Base-by-base conservation (phyloP, 2,113 vertebrate genomes). In the Ophthalmolycus amberensis region DNA sequence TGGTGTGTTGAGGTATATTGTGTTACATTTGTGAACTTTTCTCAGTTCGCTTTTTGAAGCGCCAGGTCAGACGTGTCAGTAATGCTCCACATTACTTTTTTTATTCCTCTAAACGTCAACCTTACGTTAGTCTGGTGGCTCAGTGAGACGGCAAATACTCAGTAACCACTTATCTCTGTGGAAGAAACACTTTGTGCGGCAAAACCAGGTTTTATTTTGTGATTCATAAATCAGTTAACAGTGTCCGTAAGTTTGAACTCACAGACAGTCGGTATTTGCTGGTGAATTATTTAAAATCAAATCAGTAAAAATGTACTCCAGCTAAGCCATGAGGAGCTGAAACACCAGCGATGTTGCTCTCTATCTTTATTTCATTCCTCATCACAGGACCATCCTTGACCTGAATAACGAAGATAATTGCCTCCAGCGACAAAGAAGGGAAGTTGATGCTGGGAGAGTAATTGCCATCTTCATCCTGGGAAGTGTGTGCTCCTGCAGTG, bases 391-490 rank as follows among this genome's bases (percentile, higher is more conserved):
- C 75, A 73, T 80, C 85, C 85, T 85, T 93, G 91, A 89, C 89
- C 89, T 85, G 75, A 85, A 86, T 91, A 83, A 76, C 80, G 1
- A 50, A 34, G 82, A 69, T 80, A 67, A 90, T 77, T 82, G 85
- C 91, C 84, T 74, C 20, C 5, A 71, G 80, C 50, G 44, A 80
- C 59, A 81, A 70, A 75, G 76, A 58, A 76, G 68, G 71, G 63
- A 90, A 88, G 83, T 79, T 54, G 87, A 85, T 85, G 88, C 82
- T 90, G 80, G 54, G 48, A 90, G 74, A 88, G 89, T 92, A 85
- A 93, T 92, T 91, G 78, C 76, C 54, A 67, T 69, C 81, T 73
- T 80, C 62, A 75, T 81, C 68, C 50, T 64, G 66, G 66, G 72
- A 68, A 60, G 63, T 52, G 77, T 74, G 65, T 48, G 56, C 79